These are phyloP conservation scores for Carpatolechia fugitivella DNA, from an alignment of 2,888 invertebrate species.

Conservation along the genomic window DNA sequence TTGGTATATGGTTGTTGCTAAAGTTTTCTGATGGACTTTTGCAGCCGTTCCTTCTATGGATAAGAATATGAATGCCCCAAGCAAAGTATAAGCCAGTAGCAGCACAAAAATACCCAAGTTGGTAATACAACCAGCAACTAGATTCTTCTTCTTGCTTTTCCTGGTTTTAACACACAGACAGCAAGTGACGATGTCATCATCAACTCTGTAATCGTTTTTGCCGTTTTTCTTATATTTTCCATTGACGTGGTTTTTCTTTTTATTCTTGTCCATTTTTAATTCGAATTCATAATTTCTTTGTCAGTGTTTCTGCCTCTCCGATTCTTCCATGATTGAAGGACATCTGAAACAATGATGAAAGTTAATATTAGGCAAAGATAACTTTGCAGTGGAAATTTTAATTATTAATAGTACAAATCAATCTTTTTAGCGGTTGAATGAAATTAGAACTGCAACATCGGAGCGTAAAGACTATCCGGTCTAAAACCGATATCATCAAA, in stretches of 20 bases:
- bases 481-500: too few relatives aligned
- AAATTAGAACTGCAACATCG: too few relatives aligned
- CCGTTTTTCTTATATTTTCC: conserved; percentile 71
- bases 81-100: conserved; percentile 86
- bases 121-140: conserved; percentile 84
- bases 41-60: conserved; percentile 87
- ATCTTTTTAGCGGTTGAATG: too few relatives aligned
- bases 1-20: conserved; percentile 72
- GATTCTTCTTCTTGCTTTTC: conserved; percentile 68
- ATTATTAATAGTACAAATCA: too few relatives aligned
- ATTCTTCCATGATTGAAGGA: conserved; percentile 1
- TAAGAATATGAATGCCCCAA: conserved; percentile 89
- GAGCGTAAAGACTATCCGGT: too few relatives aligned
- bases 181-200: conserved; percentile 65
- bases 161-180: conserved; percentile 73
- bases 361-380: background rate
- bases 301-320: background rate
- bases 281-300: background rate
- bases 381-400: too few relatives aligned
- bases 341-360: conserved; percentile 41
- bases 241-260: conserved; percentile 68
- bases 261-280: conserved; percentile 66
- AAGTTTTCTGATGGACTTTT: conserved; percentile 72
- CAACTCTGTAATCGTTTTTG: conserved; percentile 58
- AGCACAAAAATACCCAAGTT: conserved; percentile 90